Evolutionary conservation across 2,888 invertebrate genomes (phyloP), one percentile per base, ranked within the genome.

Genomic region (Hypercompe scribonia): DNA sequence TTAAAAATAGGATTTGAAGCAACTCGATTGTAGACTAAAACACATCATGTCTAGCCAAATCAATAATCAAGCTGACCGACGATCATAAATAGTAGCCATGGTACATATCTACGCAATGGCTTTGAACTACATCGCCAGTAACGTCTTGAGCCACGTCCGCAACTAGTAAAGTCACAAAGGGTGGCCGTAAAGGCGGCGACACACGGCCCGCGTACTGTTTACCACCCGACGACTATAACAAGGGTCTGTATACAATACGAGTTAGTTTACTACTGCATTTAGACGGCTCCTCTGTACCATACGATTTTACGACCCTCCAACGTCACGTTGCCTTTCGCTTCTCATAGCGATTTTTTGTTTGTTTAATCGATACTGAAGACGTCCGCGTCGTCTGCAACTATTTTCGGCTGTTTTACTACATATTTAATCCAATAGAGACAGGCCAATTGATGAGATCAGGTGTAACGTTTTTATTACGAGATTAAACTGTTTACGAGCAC

Each of bases 341-440:
- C 94, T 93, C 91, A 93, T 91, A 90, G 94, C 94, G 92, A 95
- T 88, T 94, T 94, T 95, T 94, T 94, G 95, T 95, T 95, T 94
- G 95, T 95, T 95, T 95, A 95, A 95, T 95, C 95, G 94, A 95
- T 95, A 91, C 92, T 92, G 91, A 94, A 94, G 93, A 94, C 90
- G 90, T n/a, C n/a, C n/a, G n/a, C n/a, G n/a, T 88, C 90, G 90
- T 88, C 89, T 88, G 87, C 88, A 88, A 88, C 92, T 95, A 94
- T 95, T 95, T 94, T 91, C 83, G 88, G 68, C 84, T n/a, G 39
- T 90, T 92, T 94, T 93, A 95, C 89, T 88, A 89, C 89, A 85
- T 91, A 92, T 93, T 93, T 93, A 92, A 93, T 93, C 91, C 89
- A 87, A 88, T 90, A 86, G 83, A 89, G 89, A 90, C 89, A 88